phyloP scores from a whole-genome alignment of 2,113 vertebrate species.

The Hiodon alosoides region DNA sequence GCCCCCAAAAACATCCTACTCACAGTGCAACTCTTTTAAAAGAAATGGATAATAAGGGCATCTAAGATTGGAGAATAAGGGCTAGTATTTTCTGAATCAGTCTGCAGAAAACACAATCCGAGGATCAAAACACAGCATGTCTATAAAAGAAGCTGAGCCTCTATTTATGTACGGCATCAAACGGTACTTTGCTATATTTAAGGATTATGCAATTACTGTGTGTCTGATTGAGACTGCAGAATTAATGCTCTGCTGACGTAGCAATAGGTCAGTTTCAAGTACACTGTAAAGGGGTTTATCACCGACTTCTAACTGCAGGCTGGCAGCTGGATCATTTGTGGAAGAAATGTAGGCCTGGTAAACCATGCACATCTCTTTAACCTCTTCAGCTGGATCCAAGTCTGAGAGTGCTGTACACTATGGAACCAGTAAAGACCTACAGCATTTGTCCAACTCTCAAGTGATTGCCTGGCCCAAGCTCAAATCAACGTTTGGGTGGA shows the following conservation, averaged over 20 bases:
- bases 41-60: too few species aligned
- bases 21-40: too few species aligned
- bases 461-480: too few species aligned
- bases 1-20: too few species aligned
- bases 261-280: constrained; percentile 27
- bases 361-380: constrained; percentile 50
- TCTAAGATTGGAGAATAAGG: too few species aligned
- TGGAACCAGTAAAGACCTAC: constrained; percentile 26
- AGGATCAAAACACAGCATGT: too few species aligned
- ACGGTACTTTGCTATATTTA: constrained; percentile 46
- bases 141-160: too few species aligned
- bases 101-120: too few species aligned
- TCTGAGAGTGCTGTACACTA: constrained; percentile 15
- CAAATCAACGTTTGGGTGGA: too few species aligned
- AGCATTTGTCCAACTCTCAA: constrained; percentile 30
- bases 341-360: constrained; percentile 32
- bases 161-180: too few species aligned
- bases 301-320: constrained; percentile 35
- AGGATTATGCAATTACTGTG: constrained; percentile 54
- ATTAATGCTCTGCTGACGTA: constrained; percentile 46
- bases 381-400: constrained; percentile 45
- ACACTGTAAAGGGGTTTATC: constrained; percentile 41
- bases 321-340: constrained; percentile 22
- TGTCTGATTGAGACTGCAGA: constrained; percentile 35
- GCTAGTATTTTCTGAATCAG: too few species aligned